phyloP scores from a whole-genome alignment of 2,888 invertebrate genomes.

The Zootermopsis nevadensis region DNA sequence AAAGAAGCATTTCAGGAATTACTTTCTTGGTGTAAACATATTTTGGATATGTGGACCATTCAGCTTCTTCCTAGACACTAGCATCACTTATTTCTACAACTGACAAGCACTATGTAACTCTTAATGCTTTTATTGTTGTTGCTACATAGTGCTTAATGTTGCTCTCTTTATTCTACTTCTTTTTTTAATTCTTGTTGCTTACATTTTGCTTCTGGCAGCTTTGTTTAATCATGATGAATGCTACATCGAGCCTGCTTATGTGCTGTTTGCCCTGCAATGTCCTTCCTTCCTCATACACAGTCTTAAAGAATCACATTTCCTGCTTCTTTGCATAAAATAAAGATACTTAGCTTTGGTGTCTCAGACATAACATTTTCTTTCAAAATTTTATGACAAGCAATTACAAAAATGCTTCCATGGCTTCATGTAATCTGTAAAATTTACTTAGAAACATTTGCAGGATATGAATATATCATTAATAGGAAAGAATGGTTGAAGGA shows the following conservation, averaged over 20 bases:
- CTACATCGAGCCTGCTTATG: conserved; percentile 56
- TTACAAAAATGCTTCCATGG: too few relatives aligned
- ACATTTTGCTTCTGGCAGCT: conserved; percentile 49
- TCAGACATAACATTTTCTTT: too few relatives aligned
- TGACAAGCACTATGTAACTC: background rate
- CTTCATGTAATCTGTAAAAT: too few relatives aligned
- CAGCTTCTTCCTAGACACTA: conserved; percentile 12
- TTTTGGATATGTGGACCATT: background rate
- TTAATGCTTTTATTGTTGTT: background rate
- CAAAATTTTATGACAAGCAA: too few relatives aligned
- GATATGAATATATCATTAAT: too few relatives aligned
- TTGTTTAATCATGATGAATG: conserved; percentile 51
- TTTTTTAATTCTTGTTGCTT: conserved; percentile 26
- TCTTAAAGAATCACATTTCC: background rate
- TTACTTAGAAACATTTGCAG: too few relatives aligned
- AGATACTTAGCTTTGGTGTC: too few relatives aligned
- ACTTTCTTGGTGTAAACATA: background rate
- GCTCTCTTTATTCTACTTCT: conserved; percentile 43
- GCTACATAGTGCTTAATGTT: background rate
- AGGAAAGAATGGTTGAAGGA: too few relatives aligned
- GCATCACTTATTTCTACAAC: background rate
- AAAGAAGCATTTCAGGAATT: conserved; percentile 26
- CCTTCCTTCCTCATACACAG: conserved; percentile 13
- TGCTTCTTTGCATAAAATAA: background rate
- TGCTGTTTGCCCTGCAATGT: conserved; percentile 51